A percentile compares a stretch with the other conserved stretches of the same genome.
phyloP scores from a whole-genome alignment of 2,888 invertebrate species.

The Sphaeridia pumilis region DNA sequence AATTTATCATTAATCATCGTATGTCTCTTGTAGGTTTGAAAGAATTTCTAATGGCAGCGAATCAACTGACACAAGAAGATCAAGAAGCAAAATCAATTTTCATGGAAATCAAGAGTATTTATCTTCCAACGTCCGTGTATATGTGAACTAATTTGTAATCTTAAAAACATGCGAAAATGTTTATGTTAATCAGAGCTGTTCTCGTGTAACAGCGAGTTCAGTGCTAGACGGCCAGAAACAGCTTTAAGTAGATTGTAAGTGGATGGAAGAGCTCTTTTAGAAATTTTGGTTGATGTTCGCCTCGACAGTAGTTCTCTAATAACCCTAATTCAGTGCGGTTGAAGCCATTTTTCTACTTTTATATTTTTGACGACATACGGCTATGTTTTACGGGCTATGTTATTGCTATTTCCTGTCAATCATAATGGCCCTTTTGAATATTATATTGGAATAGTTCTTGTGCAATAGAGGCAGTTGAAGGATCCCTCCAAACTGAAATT shows the following conservation, averaged over 20 bases:
- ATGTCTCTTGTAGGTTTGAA: constrained; percentile 12
- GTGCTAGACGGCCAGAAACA: neutral
- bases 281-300: too few species aligned
- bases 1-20: neutral
- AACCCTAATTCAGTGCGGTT: too few species aligned
- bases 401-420: too few species aligned
- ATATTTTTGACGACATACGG: too few species aligned
- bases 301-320: too few species aligned
- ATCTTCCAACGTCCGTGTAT: constrained; percentile 13
- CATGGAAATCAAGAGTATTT: constrained; percentile 13
- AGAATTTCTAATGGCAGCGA: constrained; percentile 15
- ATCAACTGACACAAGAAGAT: constrained; percentile 15
- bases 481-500: too few species aligned
- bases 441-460: too few species aligned
- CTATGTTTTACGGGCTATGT: too few species aligned
- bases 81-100: constrained; percentile 12
- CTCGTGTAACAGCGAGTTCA: neutral
- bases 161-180: too few species aligned
- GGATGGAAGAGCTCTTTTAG: neutral
- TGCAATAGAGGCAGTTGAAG: too few species aligned
- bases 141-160: constrained; percentile 1
- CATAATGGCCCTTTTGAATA: too few species aligned
- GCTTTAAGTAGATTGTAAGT: neutral
- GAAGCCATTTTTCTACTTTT: too few species aligned
- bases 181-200: neutral